These are phyloP conservation scores for Raja brachyura DNA, from an alignment of 2,113 vertebrate genomes.

Conservation along the genomic window DNA sequence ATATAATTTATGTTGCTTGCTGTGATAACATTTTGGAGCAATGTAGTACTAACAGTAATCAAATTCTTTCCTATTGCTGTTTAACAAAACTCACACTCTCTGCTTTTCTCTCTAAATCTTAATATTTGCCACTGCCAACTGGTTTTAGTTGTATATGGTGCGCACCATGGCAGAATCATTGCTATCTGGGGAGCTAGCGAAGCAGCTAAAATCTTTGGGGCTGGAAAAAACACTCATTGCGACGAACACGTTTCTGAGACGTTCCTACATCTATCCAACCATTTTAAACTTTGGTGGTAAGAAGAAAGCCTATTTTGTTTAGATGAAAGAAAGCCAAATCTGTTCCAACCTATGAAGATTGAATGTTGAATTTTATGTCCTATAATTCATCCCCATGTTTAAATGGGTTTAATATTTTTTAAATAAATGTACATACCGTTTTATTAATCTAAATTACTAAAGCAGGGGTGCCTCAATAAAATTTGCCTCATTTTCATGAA, in stretches of 20 bases:
- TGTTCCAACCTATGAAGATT: constrained; percentile 16
- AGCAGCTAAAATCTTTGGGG: constrained; percentile 73
- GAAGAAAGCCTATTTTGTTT: constrained; percentile 57
- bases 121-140: constrained; percentile 57
- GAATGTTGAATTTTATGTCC: background rate
- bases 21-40: background rate
- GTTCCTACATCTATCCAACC: constrained; percentile 69
- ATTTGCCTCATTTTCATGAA: background rate
- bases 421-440: background rate
- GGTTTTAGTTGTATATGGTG: constrained; percentile 73
- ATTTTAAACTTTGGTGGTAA: constrained; percentile 77
- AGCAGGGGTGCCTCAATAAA: background rate
- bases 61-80: constrained; percentile 7
- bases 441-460: background rate
- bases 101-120: constrained; percentile 35
- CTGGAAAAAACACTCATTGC: constrained; percentile 72
- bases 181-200: constrained; percentile 68
- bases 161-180: constrained; percentile 75
- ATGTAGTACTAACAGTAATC: background rate
- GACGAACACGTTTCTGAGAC: constrained; percentile 74
- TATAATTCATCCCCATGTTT: background rate
- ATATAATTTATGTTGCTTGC: constrained; percentile 13
- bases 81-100: constrained; percentile 33
- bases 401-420: no score
- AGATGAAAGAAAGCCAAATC: constrained; percentile 41